These are phyloP conservation scores for Pitta sordida DNA, from an alignment of 2,113 vertebrate species.

Conservation along the genomic window DNA sequence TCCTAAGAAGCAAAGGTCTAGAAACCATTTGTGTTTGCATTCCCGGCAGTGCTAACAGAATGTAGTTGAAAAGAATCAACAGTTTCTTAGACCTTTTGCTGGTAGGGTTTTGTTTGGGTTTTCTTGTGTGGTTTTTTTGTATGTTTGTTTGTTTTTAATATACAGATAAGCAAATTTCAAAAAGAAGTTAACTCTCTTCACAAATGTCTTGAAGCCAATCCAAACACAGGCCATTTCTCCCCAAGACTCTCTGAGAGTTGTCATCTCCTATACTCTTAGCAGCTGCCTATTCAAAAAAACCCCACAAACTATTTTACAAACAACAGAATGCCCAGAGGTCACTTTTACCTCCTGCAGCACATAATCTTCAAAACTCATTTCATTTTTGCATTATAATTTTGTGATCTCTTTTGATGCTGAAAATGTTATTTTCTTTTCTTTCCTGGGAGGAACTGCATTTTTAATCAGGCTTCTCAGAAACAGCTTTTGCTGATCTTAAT, in stretches of 20 bases:
- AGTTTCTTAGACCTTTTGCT: not conserved
- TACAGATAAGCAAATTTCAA: not conserved
- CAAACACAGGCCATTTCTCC: not conserved
- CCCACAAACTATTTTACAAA: not conserved
- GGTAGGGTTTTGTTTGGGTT: not conserved
- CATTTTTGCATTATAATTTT: slow-evolving; percentile 11
- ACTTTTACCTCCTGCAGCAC: not conserved
- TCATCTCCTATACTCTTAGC: not conserved
- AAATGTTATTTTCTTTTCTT: slow-evolving; percentile 38
- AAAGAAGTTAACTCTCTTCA: not conserved
- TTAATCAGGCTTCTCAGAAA: slow-evolving; percentile 51
- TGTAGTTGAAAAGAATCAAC: not conserved
- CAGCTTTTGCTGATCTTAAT: slow-evolving; percentile 36
- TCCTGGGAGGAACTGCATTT: slow-evolving; percentile 44
- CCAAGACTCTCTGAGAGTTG: not conserved
- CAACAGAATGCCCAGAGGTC: slow-evolving; percentile 5
- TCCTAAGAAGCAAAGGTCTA: not conserved
- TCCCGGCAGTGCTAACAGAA: not conserved
- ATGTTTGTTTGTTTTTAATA: not conserved
- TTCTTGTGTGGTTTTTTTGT: not conserved
- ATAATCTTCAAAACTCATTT: slow-evolving; percentile 13
- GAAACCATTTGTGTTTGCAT: not conserved
- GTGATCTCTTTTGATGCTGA: slow-evolving; percentile 21
- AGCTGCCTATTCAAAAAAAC: not conserved
- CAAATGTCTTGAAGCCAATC: not conserved